Conservation (phyloP, 2,113 vertebrate genomes). For the Calidris pygmaea region DNA sequence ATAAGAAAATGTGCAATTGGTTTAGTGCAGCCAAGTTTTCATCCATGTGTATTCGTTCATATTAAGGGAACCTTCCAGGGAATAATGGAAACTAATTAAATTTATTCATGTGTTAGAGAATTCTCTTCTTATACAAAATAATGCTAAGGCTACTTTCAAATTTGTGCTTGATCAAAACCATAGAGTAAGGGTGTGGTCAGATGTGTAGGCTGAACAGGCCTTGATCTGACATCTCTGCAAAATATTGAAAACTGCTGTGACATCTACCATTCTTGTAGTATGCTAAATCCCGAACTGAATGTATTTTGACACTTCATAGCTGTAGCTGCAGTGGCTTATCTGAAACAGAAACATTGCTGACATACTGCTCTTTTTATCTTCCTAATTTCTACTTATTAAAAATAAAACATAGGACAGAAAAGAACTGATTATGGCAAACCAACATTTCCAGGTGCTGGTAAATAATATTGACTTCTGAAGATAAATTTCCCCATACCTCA, state of each 20-base stretch:
- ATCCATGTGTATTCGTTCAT: background rate
- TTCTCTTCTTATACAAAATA: background rate
- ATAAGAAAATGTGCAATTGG: background rate
- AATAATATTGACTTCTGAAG: background rate
- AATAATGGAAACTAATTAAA: background rate
- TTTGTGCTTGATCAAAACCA: background rate
- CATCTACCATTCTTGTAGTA: background rate
- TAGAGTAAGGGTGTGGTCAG: background rate
- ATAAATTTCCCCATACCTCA: background rate
- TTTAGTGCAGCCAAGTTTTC: background rate
- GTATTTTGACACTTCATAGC: background rate
- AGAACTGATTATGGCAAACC: background rate
- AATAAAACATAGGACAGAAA: background rate
- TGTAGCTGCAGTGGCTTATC: background rate
- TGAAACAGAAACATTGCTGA: background rate
- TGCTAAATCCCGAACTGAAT: background rate
- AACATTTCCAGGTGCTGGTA: background rate
- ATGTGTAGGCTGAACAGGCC: background rate
- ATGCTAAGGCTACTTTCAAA: background rate
- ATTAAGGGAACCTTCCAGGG: background rate
- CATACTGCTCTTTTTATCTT: background rate
- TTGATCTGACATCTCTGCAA: background rate
- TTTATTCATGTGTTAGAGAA: background rate
- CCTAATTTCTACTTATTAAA: background rate
- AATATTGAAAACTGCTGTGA: background rate